phyloP scores from a whole-genome alignment of 2,113 vertebrate genomes.

The Clarias magur region DNA sequence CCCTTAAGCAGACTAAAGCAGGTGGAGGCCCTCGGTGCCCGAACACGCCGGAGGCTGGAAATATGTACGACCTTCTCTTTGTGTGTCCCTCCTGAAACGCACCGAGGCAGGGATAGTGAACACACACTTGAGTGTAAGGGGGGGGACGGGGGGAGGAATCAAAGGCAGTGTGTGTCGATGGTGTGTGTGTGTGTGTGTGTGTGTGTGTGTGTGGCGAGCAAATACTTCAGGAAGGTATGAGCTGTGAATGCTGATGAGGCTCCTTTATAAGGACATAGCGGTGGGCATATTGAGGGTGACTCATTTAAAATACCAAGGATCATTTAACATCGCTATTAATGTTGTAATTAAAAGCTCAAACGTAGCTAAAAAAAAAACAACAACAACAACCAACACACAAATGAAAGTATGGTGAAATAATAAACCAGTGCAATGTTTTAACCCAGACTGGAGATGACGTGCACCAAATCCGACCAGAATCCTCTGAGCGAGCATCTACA shows the following conservation, averaged over 20 bases:
- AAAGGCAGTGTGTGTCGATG: conserved; percentile 50
- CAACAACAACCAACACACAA: too few species aligned
- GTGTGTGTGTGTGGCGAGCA: conserved; percentile 43
- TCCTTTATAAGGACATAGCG: conserved; percentile 58
- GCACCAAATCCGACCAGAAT: background rate
- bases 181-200: too few species aligned
- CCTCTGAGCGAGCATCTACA: background rate
- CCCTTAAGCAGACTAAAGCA: conserved; percentile 24
- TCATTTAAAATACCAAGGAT: conserved; percentile 24
- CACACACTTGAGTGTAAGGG: conserved; percentile 54
- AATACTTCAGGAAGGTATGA: conserved; percentile 60
- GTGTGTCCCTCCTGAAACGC: background rate
- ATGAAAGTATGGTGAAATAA: background rate
- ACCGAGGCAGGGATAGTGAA: background rate
- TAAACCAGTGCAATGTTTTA: background rate
- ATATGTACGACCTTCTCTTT: conserved; percentile 36
- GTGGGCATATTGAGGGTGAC: conserved; percentile 64
- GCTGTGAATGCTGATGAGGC: conserved; percentile 73
- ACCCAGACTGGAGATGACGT: background rate
- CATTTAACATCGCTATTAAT: background rate
- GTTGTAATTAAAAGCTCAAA: background rate
- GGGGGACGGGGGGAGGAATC: conserved; percentile 56
- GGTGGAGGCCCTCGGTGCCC: conserved; percentile 19
- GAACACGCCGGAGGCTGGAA: conserved; percentile 11
- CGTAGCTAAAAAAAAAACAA: too few species aligned